Evolutionary conservation across 2,797 vertebrate species (phyloP).

Genomic region (Coreius guichenoti): DNA sequence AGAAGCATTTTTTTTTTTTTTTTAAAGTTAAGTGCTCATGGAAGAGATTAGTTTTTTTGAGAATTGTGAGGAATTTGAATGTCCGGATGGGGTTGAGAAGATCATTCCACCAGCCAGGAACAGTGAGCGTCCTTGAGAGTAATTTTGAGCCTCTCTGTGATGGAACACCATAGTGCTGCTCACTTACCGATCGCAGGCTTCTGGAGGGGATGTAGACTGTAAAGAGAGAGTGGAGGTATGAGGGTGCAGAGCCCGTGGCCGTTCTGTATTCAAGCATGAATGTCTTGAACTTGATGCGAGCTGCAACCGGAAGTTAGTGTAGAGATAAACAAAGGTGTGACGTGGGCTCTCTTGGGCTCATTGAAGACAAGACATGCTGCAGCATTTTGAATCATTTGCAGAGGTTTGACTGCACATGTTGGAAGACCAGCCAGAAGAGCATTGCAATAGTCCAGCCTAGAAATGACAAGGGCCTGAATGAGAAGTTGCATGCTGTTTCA

Average conservation of each 20-base stretch:
- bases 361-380: not conserved
- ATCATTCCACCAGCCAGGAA: no score
- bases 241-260: no score
- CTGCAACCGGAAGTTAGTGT: no score
- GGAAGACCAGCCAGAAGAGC: not conserved
- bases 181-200: no score
- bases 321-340: no score
- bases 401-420: not conserved
- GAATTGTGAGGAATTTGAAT: not conserved
- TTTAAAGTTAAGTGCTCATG: not conserved
- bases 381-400: not conserved
- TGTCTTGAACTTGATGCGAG: not conserved
- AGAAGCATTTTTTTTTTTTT: not conserved
- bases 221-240: no score
- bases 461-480: not conserved
- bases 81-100: not conserved
- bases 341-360: not conserved
- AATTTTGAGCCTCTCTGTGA: no score
- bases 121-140: no score
- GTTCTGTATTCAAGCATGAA: not conserved
- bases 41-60: not conserved
- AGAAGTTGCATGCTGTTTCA: not conserved
- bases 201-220: no score
- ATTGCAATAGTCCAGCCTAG: not conserved
- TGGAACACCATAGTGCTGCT: no score